Evolutionary conservation across 2,113 vertebrate species (phyloP).

Genomic region (Barbus barbus): DNA sequence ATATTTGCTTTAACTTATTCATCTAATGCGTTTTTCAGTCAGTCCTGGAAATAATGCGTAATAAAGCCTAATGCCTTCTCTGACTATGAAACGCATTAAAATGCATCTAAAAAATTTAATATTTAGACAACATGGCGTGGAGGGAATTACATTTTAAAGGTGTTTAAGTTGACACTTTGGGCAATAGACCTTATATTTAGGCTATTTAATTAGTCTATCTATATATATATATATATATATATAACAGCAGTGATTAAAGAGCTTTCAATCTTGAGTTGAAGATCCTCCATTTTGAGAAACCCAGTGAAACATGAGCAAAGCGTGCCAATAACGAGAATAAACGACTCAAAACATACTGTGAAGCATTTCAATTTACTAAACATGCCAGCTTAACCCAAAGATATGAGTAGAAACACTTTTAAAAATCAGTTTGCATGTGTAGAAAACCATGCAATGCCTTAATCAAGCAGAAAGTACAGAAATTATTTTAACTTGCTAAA

Average conservation of each 20-base stretch:
- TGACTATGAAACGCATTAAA: background rate
- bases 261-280: slow-evolving; percentile 18
- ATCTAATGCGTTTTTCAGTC: background rate
- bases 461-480: background rate
- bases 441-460: background rate
- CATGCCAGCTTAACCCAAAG: background rate
- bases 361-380: background rate
- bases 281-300: slow-evolving; percentile 57
- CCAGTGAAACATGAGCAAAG: slow-evolving; percentile 13
- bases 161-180: background rate
- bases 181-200: background rate
- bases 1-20: background rate
- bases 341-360: background rate
- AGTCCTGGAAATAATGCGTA: background rate
- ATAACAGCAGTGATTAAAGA: too few species aligned
- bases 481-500: background rate
- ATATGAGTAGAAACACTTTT: background rate
- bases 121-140: background rate
- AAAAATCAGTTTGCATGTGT: background rate
- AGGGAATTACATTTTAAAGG: background rate
- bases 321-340: slow-evolving; percentile 3
- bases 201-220: background rate
- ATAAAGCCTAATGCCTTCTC: too few species aligned
- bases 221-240: too few species aligned
- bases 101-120: background rate